Evolutionary conservation across 2,113 vertebrate species (phyloP), one percentile per base, ranked within the genome.

Genomic region (Zootoca vivipara): DNA sequence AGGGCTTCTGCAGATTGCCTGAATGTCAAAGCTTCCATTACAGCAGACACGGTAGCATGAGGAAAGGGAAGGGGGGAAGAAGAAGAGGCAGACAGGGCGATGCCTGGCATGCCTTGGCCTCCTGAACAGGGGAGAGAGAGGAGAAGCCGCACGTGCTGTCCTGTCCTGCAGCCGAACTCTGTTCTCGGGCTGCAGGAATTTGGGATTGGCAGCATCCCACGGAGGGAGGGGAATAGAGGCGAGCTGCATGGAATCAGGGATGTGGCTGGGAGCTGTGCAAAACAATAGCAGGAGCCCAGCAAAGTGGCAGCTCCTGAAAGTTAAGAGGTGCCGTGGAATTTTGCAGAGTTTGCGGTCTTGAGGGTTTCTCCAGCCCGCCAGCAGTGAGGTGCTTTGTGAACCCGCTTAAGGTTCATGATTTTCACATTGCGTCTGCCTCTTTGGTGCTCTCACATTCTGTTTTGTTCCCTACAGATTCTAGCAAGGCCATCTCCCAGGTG

Each of bases 141-240:
- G 2, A 40, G 46, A 77, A 52, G 56, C 78, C 26, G 52, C 85
- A 86, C 22, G 40, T 82, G 89, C 79, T 58, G 35, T 70, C 2
- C 73, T 90, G 62, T 83, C 64, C 79, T 67, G 33, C 65, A 70
- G 26, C 64, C 33, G 80, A 28, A 70, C 79, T 75, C 89, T 82
- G 79, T 86, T 77, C 89, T 82, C 40, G 73, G 77, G n/a, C 67
- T 74, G 38, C 88, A 70, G 79, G 85, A 78, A 90, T 86, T 75
- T 83, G 79, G 73, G 78, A 35, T 70, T 52, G 78, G 72, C 73
- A 40, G 72, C n/a, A 56, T 67, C 30, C 26, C 42, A 67, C 72
- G 12, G 33, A 70, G 78, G 46, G n/a, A 75, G 33, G 67, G 40
- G 46, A 74, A 58, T 7, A 62, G 62, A 83, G 79, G 67, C 0